Conservation (phyloP, 2,113 vertebrate species). For the Dolichallabes microphthalmus region DNA sequence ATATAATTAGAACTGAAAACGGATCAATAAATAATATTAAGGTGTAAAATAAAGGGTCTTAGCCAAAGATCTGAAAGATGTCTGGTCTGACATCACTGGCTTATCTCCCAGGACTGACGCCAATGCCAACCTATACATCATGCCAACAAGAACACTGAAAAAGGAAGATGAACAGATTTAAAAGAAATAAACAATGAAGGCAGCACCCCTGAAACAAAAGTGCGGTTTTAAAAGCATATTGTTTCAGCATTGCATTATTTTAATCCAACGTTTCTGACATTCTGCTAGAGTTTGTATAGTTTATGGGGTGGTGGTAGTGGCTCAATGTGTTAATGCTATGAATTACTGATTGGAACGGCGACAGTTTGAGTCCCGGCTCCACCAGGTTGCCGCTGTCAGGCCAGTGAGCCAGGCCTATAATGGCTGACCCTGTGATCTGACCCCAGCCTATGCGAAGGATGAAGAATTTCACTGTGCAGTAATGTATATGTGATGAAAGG, state of each 20-base stretch:
- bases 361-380: too few species aligned
- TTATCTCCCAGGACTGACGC: not conserved
- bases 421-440: too few species aligned
- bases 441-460: too few species aligned
- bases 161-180: conserved; percentile 1
- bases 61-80: conserved; percentile 1
- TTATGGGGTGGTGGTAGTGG: too few species aligned
- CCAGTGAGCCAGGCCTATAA: too few species aligned
- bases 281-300: not conserved
- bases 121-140: not conserved
- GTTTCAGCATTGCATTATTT: not conserved
- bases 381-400: too few species aligned
- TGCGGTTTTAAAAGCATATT: not conserved
- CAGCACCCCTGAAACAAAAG: not conserved
- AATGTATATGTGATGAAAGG: too few species aligned
- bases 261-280: not conserved
- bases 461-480: too few species aligned
- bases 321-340: too few species aligned
- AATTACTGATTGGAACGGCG: too few species aligned
- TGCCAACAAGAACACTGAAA: conserved; percentile 25
- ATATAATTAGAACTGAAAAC: conserved; percentile 7
- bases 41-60: conserved; percentile 13
- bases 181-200: not conserved
- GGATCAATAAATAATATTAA: conserved; percentile 34
- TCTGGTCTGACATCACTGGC: not conserved